These are phyloP conservation scores for Tor tambroides DNA, from an alignment of 2,113 vertebrate genomes.

Conservation along the genomic window DNA sequence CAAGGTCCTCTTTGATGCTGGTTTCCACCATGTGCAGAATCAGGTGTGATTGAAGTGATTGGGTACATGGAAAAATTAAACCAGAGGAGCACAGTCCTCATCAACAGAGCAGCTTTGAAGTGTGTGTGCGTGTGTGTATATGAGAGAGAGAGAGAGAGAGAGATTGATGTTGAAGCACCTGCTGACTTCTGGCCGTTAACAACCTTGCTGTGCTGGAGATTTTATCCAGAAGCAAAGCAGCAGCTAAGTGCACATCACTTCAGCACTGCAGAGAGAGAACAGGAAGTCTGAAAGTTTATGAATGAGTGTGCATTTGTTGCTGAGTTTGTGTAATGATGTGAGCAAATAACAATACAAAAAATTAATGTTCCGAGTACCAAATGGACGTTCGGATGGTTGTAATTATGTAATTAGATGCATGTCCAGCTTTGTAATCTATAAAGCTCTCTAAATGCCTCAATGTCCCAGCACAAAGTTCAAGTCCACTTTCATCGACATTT, in stretches of 20 bases:
- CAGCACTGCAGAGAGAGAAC: not conserved
- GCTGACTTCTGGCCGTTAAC: constrained; percentile 38
- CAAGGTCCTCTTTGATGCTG: not conserved
- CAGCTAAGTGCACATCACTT: constrained; percentile 24
- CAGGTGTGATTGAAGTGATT: constrained; percentile 20
- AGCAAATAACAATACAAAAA: not conserved
- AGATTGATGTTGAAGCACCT: constrained; percentile 42
- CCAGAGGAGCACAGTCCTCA: constrained; percentile 7
- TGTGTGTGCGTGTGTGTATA: not conserved
- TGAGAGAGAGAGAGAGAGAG: not conserved
- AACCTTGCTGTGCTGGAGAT: constrained; percentile 17
- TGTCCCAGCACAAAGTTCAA: not conserved
- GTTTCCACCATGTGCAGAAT: constrained; percentile 14
- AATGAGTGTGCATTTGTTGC: not conserved
- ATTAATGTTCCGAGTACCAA: not conserved
- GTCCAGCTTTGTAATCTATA: not conserved
- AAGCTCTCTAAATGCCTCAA: constrained; percentile 3
- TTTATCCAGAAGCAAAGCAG: constrained; percentile 15
- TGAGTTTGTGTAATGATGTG: not conserved
- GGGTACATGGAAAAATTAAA: constrained; percentile 24
- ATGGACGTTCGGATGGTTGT: not conserved
- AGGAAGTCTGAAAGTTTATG: not conserved
- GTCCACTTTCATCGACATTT: not conserved
- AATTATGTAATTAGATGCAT: not conserved
- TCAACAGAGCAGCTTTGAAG: constrained; percentile 43